A percentile compares a stretch with the other conserved stretches of the same genome.
These are phyloP conservation scores for Oreonectes daqikongensis DNA, from an alignment of 2,797 vertebrate genomes.

Conservation along the genomic window DNA sequence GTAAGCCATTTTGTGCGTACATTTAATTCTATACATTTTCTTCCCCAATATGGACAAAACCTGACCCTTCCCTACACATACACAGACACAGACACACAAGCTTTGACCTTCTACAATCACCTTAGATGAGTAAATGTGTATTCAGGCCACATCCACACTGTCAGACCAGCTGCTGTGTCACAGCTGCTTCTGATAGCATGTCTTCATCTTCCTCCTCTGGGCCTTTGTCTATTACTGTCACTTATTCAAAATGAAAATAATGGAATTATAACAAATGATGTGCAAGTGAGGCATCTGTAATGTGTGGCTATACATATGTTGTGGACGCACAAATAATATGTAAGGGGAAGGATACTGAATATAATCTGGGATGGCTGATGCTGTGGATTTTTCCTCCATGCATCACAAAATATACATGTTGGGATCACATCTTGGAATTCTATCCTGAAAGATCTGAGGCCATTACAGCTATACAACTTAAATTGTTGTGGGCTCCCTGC, in stretches of 20 bases:
- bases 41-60: background rate
- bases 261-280: slow-evolving; percentile 3
- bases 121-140: slow-evolving; percentile 35
- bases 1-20: background rate
- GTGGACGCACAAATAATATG: background rate
- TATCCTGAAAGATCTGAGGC: background rate
- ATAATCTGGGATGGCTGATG: background rate
- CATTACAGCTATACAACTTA: background rate
- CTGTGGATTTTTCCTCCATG: background rate
- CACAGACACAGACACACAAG: background rate
- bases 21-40: background rate
- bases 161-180: slow-evolving; percentile 67
- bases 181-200: slow-evolving; percentile 67
- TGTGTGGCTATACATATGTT: background rate
- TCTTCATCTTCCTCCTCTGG: slow-evolving; percentile 47
- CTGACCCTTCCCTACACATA: background rate
- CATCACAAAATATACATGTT: background rate
- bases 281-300: background rate
- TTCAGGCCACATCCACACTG: slow-evolving; percentile 55
- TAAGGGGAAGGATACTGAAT: background rate
- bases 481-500: background rate
- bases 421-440: background rate
- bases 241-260: slow-evolving; percentile 24
- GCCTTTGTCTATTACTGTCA: slow-evolving; percentile 18
- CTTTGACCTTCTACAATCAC: slow-evolving; percentile 29